phyloP scores from a whole-genome alignment of 2,888 invertebrate genomes.

The Ametastegia equiseti region DNA sequence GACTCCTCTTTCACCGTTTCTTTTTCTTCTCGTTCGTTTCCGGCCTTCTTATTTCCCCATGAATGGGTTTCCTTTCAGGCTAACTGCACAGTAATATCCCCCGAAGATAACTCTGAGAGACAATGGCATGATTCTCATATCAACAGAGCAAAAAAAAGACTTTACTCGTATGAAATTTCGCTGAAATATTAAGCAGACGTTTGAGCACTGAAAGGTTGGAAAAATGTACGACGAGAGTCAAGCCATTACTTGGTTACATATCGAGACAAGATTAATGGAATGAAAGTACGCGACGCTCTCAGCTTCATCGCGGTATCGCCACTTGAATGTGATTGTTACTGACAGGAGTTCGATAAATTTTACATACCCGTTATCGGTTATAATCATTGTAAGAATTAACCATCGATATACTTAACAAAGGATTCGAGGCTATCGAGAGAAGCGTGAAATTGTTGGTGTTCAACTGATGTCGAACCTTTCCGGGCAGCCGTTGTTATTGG shows the following conservation, averaged over 20 bases:
- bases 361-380: not conserved
- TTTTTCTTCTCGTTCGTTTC: slow-evolving; percentile 41
- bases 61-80: slow-evolving; percentile 39
- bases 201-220: slow-evolving; percentile 10
- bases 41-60: slow-evolving; percentile 39
- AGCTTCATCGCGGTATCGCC: slow-evolving; percentile 1
- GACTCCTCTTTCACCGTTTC: slow-evolving; percentile 20
- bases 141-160: slow-evolving; percentile 29
- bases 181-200: slow-evolving; percentile 24
- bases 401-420: not conserved
- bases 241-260: slow-evolving; percentile 32
- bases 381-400: slow-evolving; percentile 8
- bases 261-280: slow-evolving; percentile 38
- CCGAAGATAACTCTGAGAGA: slow-evolving; percentile 35
- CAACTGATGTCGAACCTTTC: slow-evolving; percentile 37
- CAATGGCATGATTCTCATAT: slow-evolving; percentile 37
- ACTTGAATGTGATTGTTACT: not conserved
- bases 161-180: slow-evolving; percentile 15
- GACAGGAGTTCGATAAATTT: not conserved
- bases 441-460: slow-evolving; percentile 28
- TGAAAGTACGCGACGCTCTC: slow-evolving; percentile 13
- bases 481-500: slow-evolving; percentile 35
- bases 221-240: slow-evolving; percentile 31
- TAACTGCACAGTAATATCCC: slow-evolving; percentile 45
- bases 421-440: not conserved